A percentile compares a stretch with the other conserved stretches of the same genome.
Evolutionary conservation across 1,140 invertebrate species (phyloP).

Genomic region (Apocrypta bakeri): DNA sequence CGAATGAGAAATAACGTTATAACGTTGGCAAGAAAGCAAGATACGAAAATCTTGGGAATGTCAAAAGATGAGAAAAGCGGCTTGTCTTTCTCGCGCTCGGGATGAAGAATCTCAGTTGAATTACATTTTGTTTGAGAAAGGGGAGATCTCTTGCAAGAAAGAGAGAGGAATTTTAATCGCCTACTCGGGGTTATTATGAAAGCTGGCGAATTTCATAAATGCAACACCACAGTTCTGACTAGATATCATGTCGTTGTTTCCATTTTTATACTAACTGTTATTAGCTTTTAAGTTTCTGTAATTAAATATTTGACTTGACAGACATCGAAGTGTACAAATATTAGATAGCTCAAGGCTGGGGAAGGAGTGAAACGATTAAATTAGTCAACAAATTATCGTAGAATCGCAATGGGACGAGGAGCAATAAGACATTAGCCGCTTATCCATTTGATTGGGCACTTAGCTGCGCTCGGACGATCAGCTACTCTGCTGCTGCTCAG

Average conservation of each 20-base stretch:
- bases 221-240: no score
- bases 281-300: neutral
- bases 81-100: constrained; percentile 4
- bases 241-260: no score
- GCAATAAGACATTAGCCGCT: constrained; percentile 16
- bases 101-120: constrained; percentile 21
- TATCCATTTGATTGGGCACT: constrained; percentile 17
- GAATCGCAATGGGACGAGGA: neutral
- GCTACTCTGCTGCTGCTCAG: neutral
- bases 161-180: constrained; percentile 14
- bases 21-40: neutral
- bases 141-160: neutral
- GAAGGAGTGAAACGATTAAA: neutral
- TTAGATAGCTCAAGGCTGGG: no score
- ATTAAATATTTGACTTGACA: no score
- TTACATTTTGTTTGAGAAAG: constrained; percentile 17
- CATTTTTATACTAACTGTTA: no score
- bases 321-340: no score
- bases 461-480: neutral
- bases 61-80: neutral
- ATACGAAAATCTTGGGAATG: constrained; percentile 5
- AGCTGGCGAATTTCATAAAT: constrained; percentile 13
- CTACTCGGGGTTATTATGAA: constrained; percentile 7
- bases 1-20: neutral
- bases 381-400: neutral